phyloP scores from a whole-genome alignment of 2,797 vertebrate genomes.

The Sciurus carolinensis region DNA sequence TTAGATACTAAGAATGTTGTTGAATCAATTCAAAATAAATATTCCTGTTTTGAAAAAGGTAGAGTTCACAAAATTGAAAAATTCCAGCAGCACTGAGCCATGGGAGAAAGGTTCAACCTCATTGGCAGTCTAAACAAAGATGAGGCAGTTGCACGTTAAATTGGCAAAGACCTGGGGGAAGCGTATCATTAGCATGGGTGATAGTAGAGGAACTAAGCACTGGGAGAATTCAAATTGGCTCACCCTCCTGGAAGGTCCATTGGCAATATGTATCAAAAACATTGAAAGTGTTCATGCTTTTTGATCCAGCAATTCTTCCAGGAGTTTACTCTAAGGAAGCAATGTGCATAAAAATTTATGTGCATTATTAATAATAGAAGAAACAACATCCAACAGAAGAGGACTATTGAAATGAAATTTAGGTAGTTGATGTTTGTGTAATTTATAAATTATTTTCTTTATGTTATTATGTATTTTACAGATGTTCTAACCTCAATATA shows the following conservation, averaged over 20 bases:
- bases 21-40: neutral
- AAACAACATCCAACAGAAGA: fast-evolving
- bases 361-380: neutral
- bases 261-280: neutral
- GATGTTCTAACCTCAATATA: neutral
- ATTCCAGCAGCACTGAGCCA: neutral
- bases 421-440: neutral
- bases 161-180: neutral
- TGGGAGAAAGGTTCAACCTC: neutral
- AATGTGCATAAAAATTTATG: no score
- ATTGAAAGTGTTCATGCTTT: neutral
- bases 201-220: no score
- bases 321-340: neutral
- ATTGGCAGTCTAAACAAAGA: neutral
- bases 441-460: neutral
- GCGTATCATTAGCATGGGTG: neutral
- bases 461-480: neutral
- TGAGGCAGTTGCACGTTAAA: neutral
- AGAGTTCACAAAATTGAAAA: neutral
- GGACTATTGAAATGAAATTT: neutral
- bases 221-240: neutral
- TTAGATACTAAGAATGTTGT: neutral
- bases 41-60: neutral
- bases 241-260: neutral
- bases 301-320: neutral